Conservation (phyloP, 2,888 invertebrate species). For the Leucophenga maculata region DNA sequence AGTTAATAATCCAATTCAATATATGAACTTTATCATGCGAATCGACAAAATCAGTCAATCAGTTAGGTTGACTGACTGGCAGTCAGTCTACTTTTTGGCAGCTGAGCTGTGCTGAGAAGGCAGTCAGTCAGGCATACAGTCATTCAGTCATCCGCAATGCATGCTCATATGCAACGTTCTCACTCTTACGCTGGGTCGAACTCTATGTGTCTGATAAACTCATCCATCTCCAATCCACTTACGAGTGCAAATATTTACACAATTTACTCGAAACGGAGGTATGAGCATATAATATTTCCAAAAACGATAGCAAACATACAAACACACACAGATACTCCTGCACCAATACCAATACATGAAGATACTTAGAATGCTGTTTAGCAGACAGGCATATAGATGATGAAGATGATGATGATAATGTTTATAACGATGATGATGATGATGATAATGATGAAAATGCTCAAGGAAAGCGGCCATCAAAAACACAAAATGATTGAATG, state of each 20-base stretch:
- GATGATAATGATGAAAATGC: not conserved
- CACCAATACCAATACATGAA: conserved; percentile 29
- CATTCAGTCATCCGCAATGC: not conserved
- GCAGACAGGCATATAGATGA: conserved; percentile 27
- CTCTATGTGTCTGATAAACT: conserved; percentile 60
- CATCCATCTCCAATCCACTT: conserved; percentile 71
- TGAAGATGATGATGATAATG: conserved; percentile 42
- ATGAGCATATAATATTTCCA: conserved; percentile 69
- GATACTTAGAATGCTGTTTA: conserved; percentile 22
- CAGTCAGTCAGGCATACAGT: not conserved
- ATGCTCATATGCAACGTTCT: conserved; percentile 8
- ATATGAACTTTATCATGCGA: conserved; percentile 2
- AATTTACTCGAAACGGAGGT: conserved; percentile 66
- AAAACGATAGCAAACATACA: conserved; percentile 64
- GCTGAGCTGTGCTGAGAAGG: no score
- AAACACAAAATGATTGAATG: conserved; percentile 18
- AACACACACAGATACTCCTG: conserved; percentile 32
- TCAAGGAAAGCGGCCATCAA: not conserved
- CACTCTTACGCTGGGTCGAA: not conserved
- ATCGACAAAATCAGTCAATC: conserved; percentile 5
- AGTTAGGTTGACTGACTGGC: not conserved
- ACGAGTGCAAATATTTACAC: conserved; percentile 70
- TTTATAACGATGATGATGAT: conserved; percentile 42
- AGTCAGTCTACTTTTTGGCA: no score
- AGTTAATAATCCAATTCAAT: conserved; percentile 17